Base-by-base conservation (phyloP, 2,888 invertebrate species). In the Mimas tiliae region DNA sequence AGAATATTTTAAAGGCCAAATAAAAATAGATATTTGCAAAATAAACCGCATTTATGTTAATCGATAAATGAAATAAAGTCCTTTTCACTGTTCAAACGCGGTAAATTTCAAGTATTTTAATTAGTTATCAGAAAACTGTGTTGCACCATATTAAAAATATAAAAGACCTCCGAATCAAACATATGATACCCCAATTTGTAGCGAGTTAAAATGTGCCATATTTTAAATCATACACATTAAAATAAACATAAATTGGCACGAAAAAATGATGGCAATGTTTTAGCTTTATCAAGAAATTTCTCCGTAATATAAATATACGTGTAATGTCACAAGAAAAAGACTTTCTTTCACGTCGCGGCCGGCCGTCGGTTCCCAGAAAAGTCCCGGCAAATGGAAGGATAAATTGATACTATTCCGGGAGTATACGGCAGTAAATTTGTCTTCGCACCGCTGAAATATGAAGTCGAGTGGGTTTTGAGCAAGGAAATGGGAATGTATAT, bases 361-460 rank as follows among this genome's bases (percentile, higher is more conserved):
- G 68, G 68, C 45, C 45, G 45, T 38, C 38, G 45, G 45, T 71
- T 69, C 70, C 63, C 62, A 63, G 69, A 67, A 27, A 27, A 69
- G 33, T 62, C 45, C 42, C 50, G 69, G 63, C 50, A 51, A 38
- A 51, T 51, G 50, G 64, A 64, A 50, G 51, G 48, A 73, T 73
- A 70, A 73, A 77, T 73, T 69, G 62, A 67, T 67, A 64, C 66
- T 69, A 69, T 74, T 74, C 65, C 64, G 63, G 64, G 65, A 58
- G 58, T 33, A 6, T 65, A 67, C 68, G 64, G 53, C 68, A 72
- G 66, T 74, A 75, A 74, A 75, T 76, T 72, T 72, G 71, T 74
- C 71, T 65, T 55, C 67, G 64, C 65, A 21, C 64, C 47, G 64
- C 66, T 63, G 65, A 51, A 65, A 55, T 67, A 69, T 67, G 53